phyloP scores from a whole-genome alignment of 2,113 vertebrate species.

The Vanacampus margaritifer region DNA sequence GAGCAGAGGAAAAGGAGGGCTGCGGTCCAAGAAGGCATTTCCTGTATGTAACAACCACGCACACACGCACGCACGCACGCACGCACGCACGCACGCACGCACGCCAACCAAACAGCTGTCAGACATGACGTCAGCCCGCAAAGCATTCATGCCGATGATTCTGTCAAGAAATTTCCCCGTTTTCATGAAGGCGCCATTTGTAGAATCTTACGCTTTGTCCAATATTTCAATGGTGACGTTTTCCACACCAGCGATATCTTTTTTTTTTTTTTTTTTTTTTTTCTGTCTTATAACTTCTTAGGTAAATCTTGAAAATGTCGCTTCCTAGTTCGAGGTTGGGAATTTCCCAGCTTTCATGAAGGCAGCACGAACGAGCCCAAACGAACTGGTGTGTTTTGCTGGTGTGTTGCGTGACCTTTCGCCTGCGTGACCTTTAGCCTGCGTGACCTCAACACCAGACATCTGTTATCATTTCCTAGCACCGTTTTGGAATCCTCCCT shows the following conservation, averaged over 20 bases:
- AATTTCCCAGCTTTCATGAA: background rate
- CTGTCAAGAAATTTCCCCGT: background rate
- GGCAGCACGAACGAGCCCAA: background rate
- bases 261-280: too few relatives aligned
- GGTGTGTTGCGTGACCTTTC: background rate
- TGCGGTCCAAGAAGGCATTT: conserved; percentile 63
- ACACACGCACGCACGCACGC: too few relatives aligned
- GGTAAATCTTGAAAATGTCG: too few relatives aligned
- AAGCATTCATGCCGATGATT: conserved; percentile 32
- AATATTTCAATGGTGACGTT: too few relatives aligned
- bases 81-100: background rate
- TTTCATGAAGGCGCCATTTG: background rate
- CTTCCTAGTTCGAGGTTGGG: too few relatives aligned
- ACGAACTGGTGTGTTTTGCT: too few relatives aligned
- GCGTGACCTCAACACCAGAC: background rate
- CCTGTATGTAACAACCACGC: conserved; percentile 46
- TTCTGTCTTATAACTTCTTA: too few relatives aligned
- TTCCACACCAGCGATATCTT: too few relatives aligned
- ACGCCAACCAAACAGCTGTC: conserved; percentile 56
- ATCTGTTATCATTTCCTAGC: conserved; percentile 1
- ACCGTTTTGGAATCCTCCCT: conserved; percentile 8
- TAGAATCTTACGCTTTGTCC: too few relatives aligned
- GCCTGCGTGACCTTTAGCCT: background rate
- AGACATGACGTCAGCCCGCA: conserved; percentile 65
- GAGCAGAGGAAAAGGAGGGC: conserved; percentile 31